phyloP scores from a whole-genome alignment of 2,888 invertebrate species.

The Ormyrus thymus region DNA sequence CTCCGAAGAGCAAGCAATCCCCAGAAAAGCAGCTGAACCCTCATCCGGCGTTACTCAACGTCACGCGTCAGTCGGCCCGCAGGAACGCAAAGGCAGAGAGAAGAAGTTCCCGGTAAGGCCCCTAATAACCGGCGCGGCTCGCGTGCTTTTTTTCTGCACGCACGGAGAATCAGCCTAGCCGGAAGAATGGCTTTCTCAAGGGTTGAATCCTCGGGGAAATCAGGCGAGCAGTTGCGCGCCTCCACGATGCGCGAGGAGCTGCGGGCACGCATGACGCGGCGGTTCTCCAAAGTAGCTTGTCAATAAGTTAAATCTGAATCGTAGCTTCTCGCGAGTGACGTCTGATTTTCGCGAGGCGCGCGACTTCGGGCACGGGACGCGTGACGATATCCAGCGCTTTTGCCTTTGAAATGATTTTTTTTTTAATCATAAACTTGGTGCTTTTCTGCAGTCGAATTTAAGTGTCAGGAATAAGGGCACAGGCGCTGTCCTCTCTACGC shows the following conservation, averaged over 20 bases:
- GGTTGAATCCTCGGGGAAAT: slow-evolving; percentile 74
- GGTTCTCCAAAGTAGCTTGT: slow-evolving; percentile 74
- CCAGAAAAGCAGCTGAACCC: no score
- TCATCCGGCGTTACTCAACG: no score
- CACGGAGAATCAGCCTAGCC: slow-evolving; percentile 71
- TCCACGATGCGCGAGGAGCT: slow-evolving; percentile 64
- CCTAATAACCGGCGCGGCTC: no score
- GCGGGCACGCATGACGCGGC: slow-evolving; percentile 57
- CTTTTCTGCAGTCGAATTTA: background rate
- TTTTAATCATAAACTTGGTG: background rate
- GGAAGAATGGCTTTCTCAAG: slow-evolving; percentile 73
- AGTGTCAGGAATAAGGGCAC: no score
- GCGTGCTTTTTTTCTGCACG: background rate
- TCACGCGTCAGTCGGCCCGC: no score
- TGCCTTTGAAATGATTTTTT: no score
- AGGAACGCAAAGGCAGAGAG: no score
- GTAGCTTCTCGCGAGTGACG: slow-evolving; percentile 67
- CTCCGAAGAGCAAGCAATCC: no score
- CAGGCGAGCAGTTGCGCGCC: slow-evolving; percentile 70
- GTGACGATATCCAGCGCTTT: no score
- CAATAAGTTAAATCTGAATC: slow-evolving; percentile 75
- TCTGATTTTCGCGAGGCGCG: background rate
- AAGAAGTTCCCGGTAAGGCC: no score
- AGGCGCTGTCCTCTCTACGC: no score
- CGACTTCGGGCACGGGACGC: no score